A percentile compares a stretch with the other conserved stretches of the same genome.
phyloP scores from a whole-genome alignment of 1,140 invertebrate genomes.

The Drosophila pectinifera region DNA sequence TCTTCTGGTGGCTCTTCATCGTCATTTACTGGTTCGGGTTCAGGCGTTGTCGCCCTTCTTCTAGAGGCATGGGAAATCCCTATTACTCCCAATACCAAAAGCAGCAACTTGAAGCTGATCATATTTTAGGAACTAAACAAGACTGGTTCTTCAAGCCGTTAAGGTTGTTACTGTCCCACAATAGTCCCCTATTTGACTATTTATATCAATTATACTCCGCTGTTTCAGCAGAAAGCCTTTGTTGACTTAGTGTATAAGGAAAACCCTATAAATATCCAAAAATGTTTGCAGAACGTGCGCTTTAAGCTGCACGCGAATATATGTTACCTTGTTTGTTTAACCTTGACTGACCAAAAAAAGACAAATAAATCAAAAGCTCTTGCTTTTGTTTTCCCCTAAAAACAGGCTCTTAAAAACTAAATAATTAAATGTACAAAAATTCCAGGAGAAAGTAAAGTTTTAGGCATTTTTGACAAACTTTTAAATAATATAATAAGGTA shows the following conservation, averaged over 20 bases:
- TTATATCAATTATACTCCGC: constrained; percentile 7
- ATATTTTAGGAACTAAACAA: neutral
- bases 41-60: neutral
- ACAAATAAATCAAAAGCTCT: constrained; percentile 4
- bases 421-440: neutral
- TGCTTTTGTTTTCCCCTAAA: neutral
- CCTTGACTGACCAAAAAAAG: constrained; percentile 14
- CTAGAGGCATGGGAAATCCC: neutral
- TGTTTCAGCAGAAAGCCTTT: constrained; percentile 13
- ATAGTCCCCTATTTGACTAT: neutral
- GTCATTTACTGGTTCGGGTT: neutral
- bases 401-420: constrained; percentile 6
- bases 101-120: neutral
- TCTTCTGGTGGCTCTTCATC: neutral
- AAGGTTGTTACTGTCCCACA: constrained; percentile 3
- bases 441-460: neutral
- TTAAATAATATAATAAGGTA: no score
- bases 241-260: constrained; percentile 1
- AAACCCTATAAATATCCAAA: neutral
- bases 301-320: constrained; percentile 7
- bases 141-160: neutral
- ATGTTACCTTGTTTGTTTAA: constrained; percentile 27
- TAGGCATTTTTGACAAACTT: neutral
- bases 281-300: constrained; percentile 37
- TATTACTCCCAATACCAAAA: constrained; percentile 9